Percentiles rank a stretch among this genome's conserved stretches.
Evolutionary conservation across 1,140 invertebrate genomes (phyloP).

Genomic region (Sitophilus oryzae): DNA sequence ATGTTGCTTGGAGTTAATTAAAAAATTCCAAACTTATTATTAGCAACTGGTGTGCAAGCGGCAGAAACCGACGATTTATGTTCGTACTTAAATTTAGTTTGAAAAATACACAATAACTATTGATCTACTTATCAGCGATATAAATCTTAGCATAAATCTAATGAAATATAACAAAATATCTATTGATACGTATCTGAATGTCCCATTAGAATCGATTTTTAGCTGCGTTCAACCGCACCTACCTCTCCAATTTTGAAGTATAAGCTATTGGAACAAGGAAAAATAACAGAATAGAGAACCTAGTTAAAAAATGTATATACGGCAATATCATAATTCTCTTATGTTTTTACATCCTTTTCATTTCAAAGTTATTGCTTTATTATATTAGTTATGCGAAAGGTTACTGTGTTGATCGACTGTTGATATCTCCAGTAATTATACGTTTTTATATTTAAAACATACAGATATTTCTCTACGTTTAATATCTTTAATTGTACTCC

Average conservation of each 20-base stretch:
- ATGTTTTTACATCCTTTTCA: no score
- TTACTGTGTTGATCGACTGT: neutral
- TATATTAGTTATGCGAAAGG: neutral
- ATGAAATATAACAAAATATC: conserved; percentile 12
- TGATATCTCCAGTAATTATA: conserved; percentile 2
- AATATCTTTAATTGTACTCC: no score
- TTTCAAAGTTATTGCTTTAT: no score
- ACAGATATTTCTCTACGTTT: no score
- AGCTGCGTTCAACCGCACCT: neutral
- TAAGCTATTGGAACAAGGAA: neutral
- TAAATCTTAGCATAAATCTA: conserved; percentile 11
- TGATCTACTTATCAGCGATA: conserved; percentile 9
- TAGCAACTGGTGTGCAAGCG: neutral
- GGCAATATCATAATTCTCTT: neutral
- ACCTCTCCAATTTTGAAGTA: neutral
- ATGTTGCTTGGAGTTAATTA: conserved; percentile 3
- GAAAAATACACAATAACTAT: conserved; percentile 16
- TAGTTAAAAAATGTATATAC: neutral
- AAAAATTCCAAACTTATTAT: conserved; percentile 11
- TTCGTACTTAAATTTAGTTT: conserved; percentile 3
- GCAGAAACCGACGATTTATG: conserved; percentile 4
- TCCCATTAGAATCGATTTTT: neutral
- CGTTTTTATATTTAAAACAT: neutral
- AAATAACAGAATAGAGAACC: neutral
- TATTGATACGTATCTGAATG: conserved; percentile 9